Base-by-base conservation (phyloP, 2,113 vertebrate species). In the Symphodus melops region DNA sequence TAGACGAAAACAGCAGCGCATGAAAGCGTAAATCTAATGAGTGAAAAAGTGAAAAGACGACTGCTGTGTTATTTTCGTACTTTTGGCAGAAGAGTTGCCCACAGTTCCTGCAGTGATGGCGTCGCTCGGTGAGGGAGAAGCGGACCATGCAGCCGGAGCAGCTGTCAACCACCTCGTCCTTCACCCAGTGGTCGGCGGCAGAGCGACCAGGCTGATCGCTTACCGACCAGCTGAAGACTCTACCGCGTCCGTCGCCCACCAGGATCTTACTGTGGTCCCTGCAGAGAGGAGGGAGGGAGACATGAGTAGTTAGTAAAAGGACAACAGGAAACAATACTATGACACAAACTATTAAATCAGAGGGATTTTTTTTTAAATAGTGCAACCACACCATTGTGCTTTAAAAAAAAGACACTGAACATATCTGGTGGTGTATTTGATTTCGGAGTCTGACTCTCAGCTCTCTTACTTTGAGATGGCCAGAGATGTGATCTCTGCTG, bases 71-170 rank as follows among this genome's bases (percentile, higher is more conserved):
- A 41, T 7, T 17, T 17, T 17, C 46, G 96, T 95, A 99, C 98
- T 97, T 99, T 86, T 99, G 98, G 88, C 98, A 99, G 95, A 99
- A 99, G 83, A 99, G 98, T 90, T 99, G 98, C 1, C 98, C 98
- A 0, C 98, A 99, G 93, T 99, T 99, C 88, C 98, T 94, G 94
- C 98, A 99, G 42, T 99, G 98, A 87, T 99, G 98, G 14, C 98
- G 95, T 42, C 98, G 89, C 88, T 99, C 98, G 0, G 98, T 99
- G 86, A 99, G 96, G 0, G 98, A 99, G 86, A 99, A 99, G 1
- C 98, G 94, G 5, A 98, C 96, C 0, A 95, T 77, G 73, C 98
- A 99, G 67, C 96, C 96, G 0, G 97, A 98, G 66, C 98, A 99
- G 92, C 96, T 96, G 95, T 99, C 98, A 0, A 95, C 97, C 4